A percentile compares a stretch with the other conserved stretches of the same genome.
These are phyloP conservation scores for Brachyhypopomus occidentalis DNA, from an alignment of 2,113 vertebrate species.

Conservation along the genomic window DNA sequence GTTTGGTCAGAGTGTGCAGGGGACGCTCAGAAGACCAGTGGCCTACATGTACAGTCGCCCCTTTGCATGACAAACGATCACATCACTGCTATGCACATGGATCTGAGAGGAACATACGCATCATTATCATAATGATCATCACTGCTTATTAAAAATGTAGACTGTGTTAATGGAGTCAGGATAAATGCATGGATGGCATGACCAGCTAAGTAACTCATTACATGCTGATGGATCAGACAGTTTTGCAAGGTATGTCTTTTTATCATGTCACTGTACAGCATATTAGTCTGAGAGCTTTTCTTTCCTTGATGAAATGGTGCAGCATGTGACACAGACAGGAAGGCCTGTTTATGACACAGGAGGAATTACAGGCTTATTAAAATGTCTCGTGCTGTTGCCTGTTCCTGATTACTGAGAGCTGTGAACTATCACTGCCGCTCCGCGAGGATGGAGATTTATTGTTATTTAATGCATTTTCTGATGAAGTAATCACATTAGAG, in stretches of 20 bases:
- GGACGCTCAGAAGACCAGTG: too few relatives aligned
- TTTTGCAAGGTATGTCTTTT: slow-evolving; percentile 41
- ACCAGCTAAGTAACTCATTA: slow-evolving; percentile 28
- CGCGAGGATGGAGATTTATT: slow-evolving; percentile 19
- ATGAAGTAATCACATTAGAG: slow-evolving; percentile 27
- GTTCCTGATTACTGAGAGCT: neutral
- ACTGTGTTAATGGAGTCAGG: slow-evolving; percentile 67
- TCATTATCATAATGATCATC: slow-evolving; percentile 9
- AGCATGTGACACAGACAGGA: neutral
- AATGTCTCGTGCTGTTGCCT: too few relatives aligned
- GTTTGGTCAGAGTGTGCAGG: too few relatives aligned
- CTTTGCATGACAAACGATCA: too few relatives aligned
- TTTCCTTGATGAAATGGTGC: neutral
- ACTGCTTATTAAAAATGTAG: slow-evolving; percentile 61
- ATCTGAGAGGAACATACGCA: neutral
- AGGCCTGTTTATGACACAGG: neutral
- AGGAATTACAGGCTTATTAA: neutral
- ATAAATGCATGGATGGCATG: slow-evolving; percentile 50
- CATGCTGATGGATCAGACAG: slow-evolving; percentile 64
- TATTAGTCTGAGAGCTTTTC: neutral
- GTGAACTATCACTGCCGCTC: neutral
- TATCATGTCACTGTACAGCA: neutral
- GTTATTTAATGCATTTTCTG: slow-evolving; percentile 34
- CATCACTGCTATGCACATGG: too few relatives aligned
- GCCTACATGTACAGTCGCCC: too few relatives aligned